A percentile compares a stretch with the other conserved stretches of the same genome.
Evolutionary conservation across 2,113 vertebrate species (phyloP).

Genomic region (Cisticola juncidis): DNA sequence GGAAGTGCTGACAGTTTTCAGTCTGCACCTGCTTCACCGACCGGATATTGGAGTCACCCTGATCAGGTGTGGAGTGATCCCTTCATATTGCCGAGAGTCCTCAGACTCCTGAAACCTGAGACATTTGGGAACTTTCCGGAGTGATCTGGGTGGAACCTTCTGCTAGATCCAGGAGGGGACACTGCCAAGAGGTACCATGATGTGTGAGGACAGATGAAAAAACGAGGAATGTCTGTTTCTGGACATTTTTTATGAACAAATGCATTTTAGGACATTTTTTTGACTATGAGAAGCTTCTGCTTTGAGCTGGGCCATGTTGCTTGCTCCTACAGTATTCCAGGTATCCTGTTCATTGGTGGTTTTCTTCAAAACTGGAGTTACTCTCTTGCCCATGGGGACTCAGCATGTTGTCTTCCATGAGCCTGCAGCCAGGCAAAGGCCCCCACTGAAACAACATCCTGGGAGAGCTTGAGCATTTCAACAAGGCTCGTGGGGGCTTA

Average conservation of each 20-base stretch:
- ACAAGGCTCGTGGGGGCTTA: accelerated
- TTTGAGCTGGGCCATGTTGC: background rate
- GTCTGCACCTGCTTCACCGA: background rate
- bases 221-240: background rate
- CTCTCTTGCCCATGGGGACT: accelerated
- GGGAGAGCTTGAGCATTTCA: background rate
- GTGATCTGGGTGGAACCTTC: background rate
- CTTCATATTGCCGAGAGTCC: background rate
- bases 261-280: background rate
- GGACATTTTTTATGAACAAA: background rate
- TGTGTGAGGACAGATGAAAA: background rate
- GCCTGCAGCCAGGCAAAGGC: background rate
- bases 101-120: background rate
- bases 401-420: background rate
- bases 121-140: background rate
- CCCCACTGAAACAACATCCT: background rate
- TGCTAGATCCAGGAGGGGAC: background rate
- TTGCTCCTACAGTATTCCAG: background rate
- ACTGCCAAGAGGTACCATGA: background rate
- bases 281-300: background rate
- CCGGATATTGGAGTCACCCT: background rate
- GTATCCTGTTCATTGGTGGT: background rate
- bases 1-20: background rate
- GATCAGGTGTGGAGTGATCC: background rate
- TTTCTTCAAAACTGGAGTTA: background rate